Percentiles rank a stretch among this genome's conserved stretches.
phyloP scores from a whole-genome alignment of 2,113 vertebrate species.

The Toxotes jaculatrix region DNA sequence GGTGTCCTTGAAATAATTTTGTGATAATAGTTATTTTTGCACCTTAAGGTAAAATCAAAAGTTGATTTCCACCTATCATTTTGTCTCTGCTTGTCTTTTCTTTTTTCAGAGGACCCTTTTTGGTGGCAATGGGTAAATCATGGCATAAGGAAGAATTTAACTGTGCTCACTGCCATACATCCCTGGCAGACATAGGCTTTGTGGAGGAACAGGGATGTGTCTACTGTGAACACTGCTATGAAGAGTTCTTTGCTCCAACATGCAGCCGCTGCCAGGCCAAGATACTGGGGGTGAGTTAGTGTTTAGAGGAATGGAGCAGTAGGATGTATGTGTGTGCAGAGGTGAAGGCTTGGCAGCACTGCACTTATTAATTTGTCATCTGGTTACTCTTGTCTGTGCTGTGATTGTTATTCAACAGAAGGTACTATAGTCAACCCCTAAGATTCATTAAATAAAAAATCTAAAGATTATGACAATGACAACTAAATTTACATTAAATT shows the following conservation, averaged over 20 bases:
- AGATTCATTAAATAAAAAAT: not conserved
- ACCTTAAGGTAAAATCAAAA: not conserved
- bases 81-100: not conserved
- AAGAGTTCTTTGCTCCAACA: slow-evolving; percentile 94
- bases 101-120: slow-evolving; percentile 91
- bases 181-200: slow-evolving; percentile 94
- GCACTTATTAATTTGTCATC: not conserved
- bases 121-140: slow-evolving; percentile 95
- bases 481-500: not conserved
- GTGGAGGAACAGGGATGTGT: slow-evolving; percentile 93
- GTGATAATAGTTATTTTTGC: not conserved
- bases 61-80: not conserved
- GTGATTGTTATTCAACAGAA: not conserved
- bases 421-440: not conserved
- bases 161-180: slow-evolving; percentile 91
- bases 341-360: not conserved
- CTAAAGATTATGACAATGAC: not conserved
- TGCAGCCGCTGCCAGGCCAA: slow-evolving; percentile 94
- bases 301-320: not conserved
- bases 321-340: slow-evolving; percentile 75
- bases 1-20: not conserved
- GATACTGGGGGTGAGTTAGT: slow-evolving; percentile 86
- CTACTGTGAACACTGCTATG: slow-evolving; percentile 96
- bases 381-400: not conserved
- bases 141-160: slow-evolving; percentile 99